Evolutionary conservation across 2,113 vertebrate genomes (phyloP), one percentile per base, ranked within the genome.

Genomic region (Lepus americanus): DNA sequence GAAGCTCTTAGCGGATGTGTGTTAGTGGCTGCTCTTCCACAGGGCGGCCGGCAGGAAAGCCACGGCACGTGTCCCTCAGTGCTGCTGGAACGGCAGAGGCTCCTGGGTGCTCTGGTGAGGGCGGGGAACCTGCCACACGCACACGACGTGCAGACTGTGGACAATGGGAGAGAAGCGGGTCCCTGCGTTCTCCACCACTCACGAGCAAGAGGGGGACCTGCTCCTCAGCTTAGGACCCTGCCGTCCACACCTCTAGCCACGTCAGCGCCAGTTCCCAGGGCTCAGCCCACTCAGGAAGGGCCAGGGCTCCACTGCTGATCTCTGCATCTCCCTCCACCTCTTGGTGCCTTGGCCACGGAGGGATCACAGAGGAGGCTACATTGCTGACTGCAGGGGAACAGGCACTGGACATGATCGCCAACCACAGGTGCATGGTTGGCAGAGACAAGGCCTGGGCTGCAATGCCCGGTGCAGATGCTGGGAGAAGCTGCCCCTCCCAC

Each of bases 1-100:
- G 70, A 92, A 87, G 20, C 36, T 89, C 66, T 61, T n/a, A 61
- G 69, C 88, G 25, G 29, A 49, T n/a, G 36, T 49, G 33, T 74
- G 44, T 87, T 74, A 84, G 92, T 22, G 59, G 73, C 27, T 87
- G n/a, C 25, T 88, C 91, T 95, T 93, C 70, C 89, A 51, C 27
- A 92, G 25, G 81, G 82, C 36, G 53, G 13, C 29, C 39, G 61
- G 44, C 44, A 44, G 44, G 44, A 44, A 8, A 8, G 44, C 44
- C 44, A 44, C 6, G 44, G 44, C 44, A 44, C 44, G 44, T 44
- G 44, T 44, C 44, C 44, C 44, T 44, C 44, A 44, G 44, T 39
- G 44, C 44, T 44, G 44, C 44, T 44, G 44, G 44, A 44, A 44
- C 44, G 44, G 6, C 44, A 44, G 44, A 9, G 44, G 44, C 44